Evolutionary conservation across 2,797 vertebrate genomes (phyloP).

Genomic region (Coracias cyanogaster): DNA sequence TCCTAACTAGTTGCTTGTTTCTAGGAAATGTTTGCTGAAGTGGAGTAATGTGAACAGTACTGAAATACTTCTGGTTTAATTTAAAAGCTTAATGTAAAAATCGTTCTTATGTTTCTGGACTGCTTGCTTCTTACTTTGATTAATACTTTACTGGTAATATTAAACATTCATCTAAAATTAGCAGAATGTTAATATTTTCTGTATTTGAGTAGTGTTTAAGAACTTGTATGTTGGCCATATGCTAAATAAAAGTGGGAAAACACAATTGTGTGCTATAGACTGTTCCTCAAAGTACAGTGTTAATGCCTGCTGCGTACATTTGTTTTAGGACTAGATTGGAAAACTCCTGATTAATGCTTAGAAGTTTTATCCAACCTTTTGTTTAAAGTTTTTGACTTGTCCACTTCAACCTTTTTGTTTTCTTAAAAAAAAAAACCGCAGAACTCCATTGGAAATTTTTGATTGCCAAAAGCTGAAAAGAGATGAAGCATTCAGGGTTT

Average conservation of each 20-base stretch:
- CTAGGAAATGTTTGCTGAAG: background rate
- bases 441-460: background rate
- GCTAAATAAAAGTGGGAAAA: background rate
- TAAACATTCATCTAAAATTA: background rate
- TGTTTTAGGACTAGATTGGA: background rate
- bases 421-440: no score
- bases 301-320: background rate
- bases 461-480: background rate
- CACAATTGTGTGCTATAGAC: accelerated
- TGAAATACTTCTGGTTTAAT: conserved; percentile 29
- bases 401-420: background rate
- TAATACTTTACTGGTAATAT: background rate
- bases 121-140: background rate
- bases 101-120: background rate
- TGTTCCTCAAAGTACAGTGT: background rate
- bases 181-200: background rate
- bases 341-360: background rate
- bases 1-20: background rate
- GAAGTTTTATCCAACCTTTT: background rate
- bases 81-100: conserved; percentile 32
- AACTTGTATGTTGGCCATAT: background rate
- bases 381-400: background rate
- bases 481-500: background rate
- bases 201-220: background rate
- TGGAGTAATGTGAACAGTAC: background rate